Base-by-base conservation (phyloP, 1,140 invertebrate species). In the Drosophila ogumai region DNA sequence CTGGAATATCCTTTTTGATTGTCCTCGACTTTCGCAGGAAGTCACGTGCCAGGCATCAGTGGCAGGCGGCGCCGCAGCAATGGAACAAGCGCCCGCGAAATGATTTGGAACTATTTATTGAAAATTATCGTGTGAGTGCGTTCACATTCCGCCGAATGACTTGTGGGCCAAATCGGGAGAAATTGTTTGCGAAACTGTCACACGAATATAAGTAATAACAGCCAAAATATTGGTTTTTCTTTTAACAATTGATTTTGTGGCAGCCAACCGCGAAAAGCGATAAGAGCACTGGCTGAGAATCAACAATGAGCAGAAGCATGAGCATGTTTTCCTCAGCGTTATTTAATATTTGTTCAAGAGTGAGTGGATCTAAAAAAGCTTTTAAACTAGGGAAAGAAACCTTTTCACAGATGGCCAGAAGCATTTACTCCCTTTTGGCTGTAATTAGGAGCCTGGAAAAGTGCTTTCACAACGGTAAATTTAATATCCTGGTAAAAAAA, bases 101-200 rank as follows among this genome's bases (percentile, higher is more conserved):
- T 87, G 54, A 86, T 87, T 87, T 65, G 69, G 82, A 90, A 88
- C 85, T 88, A 88, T 88, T 90, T 90, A 88, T 88, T 90, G 85
- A 88, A 88, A 88, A 88, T 88, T 88, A 88, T 81, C 68, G 85
- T 84, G 75, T 69, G 54, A 68, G 65, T 58, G 65, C 50, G 61
- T 58, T 57, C 44, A 7, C 52, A 60, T 73, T 47, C n/a, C 52
- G 43, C 10, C 49, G 44, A 47, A 66, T 55, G 44, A 63, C 43
- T 64, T 74, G 52, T 52, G 66, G 46, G 19, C 34, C 50, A 75
- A 59, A 36, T 57, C 54, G 17, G 34, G 28, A 49, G 31, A 59
- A 81, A 72, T 69, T 56, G 44, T 55, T 66, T 47, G 61, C 43
- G 50, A 57, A 80, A 72, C 72, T 79, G 69, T 86, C 74, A 78